These are phyloP conservation scores for Hirtodrosophila cameraria DNA, from an alignment of 2,888 invertebrate species.

Conservation along the genomic window DNA sequence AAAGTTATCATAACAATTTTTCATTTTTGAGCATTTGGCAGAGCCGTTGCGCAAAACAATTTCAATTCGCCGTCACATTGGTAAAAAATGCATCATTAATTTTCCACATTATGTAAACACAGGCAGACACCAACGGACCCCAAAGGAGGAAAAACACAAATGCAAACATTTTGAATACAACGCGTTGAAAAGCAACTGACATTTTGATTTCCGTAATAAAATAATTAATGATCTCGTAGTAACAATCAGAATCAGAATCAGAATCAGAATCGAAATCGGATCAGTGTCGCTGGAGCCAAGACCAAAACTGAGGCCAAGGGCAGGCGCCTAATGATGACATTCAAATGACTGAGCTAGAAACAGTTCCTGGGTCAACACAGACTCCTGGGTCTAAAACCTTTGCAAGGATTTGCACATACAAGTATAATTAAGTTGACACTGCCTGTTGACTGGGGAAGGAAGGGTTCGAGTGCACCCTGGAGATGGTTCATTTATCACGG, in stretches of 20 bases:
- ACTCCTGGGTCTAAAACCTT: slow-evolving; percentile 15
- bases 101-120: slow-evolving; percentile 77
- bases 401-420: slow-evolving; percentile 31
- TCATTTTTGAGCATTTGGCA: slow-evolving; percentile 61
- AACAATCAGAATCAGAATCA: slow-evolving; percentile 37
- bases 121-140: slow-evolving; percentile 8
- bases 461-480: slow-evolving; percentile 59
- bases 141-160: slow-evolving; percentile 25
- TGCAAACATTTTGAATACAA: slow-evolving; percentile 62
- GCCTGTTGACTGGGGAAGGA: slow-evolving; percentile 9
- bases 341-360: slow-evolving; percentile 55
- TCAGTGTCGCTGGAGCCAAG: slow-evolving; percentile 46
- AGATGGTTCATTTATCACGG: slow-evolving; percentile 62
- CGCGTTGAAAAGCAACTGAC: slow-evolving; percentile 73
- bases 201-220: slow-evolving; percentile 81
- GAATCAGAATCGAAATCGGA: slow-evolving; percentile 60
- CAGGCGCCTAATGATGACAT: slow-evolving; percentile 74
- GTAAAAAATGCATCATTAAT: slow-evolving; percentile 71
- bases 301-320: slow-evolving; percentile 2
- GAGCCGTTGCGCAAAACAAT: slow-evolving; percentile 26
- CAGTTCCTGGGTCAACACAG: background rate
- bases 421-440: slow-evolving; percentile 47
- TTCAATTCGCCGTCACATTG: slow-evolving; percentile 38
- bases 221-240: slow-evolving; percentile 70
- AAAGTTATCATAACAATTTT: slow-evolving; percentile 52